Base-by-base conservation (phyloP, 2,888 invertebrate species). In the Carabus problematicus region DNA sequence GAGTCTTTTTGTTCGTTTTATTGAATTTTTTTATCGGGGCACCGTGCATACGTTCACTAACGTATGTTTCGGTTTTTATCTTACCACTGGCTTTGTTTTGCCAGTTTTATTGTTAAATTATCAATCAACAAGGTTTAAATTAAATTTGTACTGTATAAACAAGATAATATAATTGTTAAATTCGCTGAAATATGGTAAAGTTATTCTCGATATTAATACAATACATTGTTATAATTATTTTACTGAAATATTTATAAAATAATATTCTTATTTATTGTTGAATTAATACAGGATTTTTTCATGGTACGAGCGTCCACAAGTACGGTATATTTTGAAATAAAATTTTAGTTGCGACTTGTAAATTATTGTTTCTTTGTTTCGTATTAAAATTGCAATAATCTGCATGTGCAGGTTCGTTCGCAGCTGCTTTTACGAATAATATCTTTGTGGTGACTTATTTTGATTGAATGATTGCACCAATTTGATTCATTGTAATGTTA, bases 1-100 rank as follows among this genome's bases (percentile, higher is more conserved):
- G 79, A 91, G 93, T 88, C 71, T 59, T 63, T 18, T 49, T 70
- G 58, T 14, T 47, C 59, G 39, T 29, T 41, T 67, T 59, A 39
- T 29, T n/a, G 8, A 41, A 29, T 60, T 60, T 29, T 29, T 58
- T 59, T 12, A 4, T 14, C 42, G 61, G 56, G 52, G 11, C 43
- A 45, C 42, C 66, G 39, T 43, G 39, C 12, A 40, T n/a, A 39
- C 8, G 42, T 68, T 39, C 12, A 18, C n/a, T 62, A 62, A 45
- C 64, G 58, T 64, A 70, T 59, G 64, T 39, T 61, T 49, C 19
- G 42, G 6, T 47, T 60, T 18, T 19, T n/a, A 49, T 4, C 3
- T 29, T 29, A 29, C 29, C 2, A 6, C 29, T 29, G 29, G 29
- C 29, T 29, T 29, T 29, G 29, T 29, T 29, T 29, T 29, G 29